A percentile compares a stretch with the other conserved stretches of the same genome.
These are phyloP conservation scores for Siniperca undulata DNA, from an alignment of 2,797 vertebrate genomes.

Conservation along the genomic window DNA sequence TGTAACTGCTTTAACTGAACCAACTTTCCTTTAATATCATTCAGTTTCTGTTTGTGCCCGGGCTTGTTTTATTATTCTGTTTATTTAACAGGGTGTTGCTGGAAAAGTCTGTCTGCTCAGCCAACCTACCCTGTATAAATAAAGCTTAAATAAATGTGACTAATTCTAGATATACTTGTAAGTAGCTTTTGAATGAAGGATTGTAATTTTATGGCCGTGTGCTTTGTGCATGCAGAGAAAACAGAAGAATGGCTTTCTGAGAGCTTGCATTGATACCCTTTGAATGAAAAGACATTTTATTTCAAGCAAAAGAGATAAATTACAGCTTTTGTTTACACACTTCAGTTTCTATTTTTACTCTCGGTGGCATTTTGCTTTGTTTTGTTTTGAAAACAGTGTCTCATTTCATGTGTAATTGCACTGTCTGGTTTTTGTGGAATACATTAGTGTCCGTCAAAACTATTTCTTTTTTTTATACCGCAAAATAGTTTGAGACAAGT, in stretches of 20 bases:
- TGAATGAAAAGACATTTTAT: conserved; percentile 15
- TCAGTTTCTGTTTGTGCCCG: neutral
- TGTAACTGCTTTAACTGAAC: neutral
- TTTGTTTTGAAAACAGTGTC: conserved; percentile 9
- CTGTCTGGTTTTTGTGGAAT: conserved; percentile 31
- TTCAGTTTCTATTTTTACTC: conserved; percentile 15
- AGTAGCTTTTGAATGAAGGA: neutral
- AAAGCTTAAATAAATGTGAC: neutral
- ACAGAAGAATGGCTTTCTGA: neutral
- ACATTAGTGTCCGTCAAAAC: conserved; percentile 35
- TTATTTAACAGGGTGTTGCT: conserved; percentile 26
- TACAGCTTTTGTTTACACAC: conserved; percentile 26
- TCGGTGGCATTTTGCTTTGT: conserved; percentile 21
- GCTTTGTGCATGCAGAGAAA: neutral
- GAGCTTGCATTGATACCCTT: neutral
- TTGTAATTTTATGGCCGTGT: neutral
- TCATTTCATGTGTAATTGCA: conserved; percentile 41
- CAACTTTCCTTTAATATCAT: neutral
- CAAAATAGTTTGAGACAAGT: neutral
- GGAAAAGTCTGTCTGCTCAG: neutral
- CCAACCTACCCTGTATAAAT: neutral
- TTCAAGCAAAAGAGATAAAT: conserved; percentile 20
- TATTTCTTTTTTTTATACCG: neutral
- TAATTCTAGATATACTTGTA: neutral
- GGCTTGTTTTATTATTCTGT: conserved; percentile 5